Conservation (phyloP, 1,140 invertebrate species). For the Halictus rubicundus region DNA sequence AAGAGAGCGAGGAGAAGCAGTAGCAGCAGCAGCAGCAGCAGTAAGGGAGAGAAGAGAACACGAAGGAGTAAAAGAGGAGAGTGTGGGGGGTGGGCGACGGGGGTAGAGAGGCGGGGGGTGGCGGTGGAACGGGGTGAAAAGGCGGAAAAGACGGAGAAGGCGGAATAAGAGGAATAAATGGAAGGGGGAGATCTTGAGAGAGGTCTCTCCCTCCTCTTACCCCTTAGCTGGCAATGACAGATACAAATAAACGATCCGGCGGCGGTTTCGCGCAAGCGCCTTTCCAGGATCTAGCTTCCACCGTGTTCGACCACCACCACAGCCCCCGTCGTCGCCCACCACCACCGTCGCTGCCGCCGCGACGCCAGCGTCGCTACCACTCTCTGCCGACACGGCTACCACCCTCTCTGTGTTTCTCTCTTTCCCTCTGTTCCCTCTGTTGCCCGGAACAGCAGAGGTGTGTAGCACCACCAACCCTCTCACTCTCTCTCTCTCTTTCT, state of each 20-base stretch:
- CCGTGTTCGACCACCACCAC: constrained; percentile 24
- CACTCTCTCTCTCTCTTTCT: too few relatives aligned
- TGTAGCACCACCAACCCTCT: constrained; percentile 18
- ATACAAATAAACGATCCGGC: constrained; percentile 79
- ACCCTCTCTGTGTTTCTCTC: constrained; percentile 18
- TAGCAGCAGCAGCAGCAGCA: too few relatives aligned
- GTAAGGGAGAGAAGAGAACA: too few relatives aligned
- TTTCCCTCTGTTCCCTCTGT: constrained; percentile 20
- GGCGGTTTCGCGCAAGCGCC: constrained; percentile 70
- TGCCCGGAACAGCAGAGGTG: constrained; percentile 55
- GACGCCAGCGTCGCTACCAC: not conserved
- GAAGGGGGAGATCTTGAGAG: constrained; percentile 53
- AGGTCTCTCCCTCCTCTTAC: constrained; percentile 52
- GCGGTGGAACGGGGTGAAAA: not conserved
- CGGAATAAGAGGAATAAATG: constrained; percentile 61
- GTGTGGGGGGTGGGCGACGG: too few relatives aligned
- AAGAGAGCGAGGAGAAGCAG: not conserved
- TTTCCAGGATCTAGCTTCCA: constrained; percentile 51
- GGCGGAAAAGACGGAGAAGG: constrained; percentile 28
- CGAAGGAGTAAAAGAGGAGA: too few relatives aligned
- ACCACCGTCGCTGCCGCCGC: constrained; percentile 10
- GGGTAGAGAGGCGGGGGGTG: too few relatives aligned
- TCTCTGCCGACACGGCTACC: constrained; percentile 38
- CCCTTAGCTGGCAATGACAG: constrained; percentile 77
- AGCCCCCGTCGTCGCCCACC: constrained; percentile 1